These are phyloP conservation scores for Pollimyrus isidori DNA, from an alignment of 2,113 vertebrate species.

Conservation along the genomic window DNA sequence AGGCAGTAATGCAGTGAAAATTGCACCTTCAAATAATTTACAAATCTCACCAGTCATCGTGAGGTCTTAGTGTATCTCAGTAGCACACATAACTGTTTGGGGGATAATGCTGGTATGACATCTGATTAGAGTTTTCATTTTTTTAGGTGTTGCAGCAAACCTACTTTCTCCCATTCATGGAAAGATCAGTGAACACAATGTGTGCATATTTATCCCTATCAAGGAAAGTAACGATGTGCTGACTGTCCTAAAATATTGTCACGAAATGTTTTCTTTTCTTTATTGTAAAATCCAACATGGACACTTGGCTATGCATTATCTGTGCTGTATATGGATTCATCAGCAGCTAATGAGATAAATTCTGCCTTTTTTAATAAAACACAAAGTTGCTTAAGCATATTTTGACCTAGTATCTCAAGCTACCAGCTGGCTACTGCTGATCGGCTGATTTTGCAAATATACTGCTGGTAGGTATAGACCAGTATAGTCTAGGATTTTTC, in stretches of 20 bases:
- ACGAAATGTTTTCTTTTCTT: conserved; percentile 18
- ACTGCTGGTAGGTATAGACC: too few relatives aligned
- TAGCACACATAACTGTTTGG: conserved; percentile 13
- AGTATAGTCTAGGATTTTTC: neutral
- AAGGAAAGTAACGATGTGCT: neutral
- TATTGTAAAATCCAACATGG: conserved; percentile 19
- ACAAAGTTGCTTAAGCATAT: conserved; percentile 18
- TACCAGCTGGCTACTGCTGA: neutral
- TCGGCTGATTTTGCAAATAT: neutral
- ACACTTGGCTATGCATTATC: conserved; percentile 25
- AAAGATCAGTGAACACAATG: neutral
- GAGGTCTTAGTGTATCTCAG: conserved; percentile 9
- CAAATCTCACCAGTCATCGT: conserved; percentile 23
- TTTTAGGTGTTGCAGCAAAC: conserved; percentile 14
- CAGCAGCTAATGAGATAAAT: conserved; percentile 26
- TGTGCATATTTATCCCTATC: neutral
- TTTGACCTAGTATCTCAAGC: conserved; percentile 14
- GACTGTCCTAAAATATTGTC: conserved; percentile 24
- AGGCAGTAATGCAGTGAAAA: conserved; percentile 18
- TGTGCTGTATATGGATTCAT: conserved; percentile 28
- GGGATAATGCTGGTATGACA: conserved; percentile 22
- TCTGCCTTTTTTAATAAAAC: conserved; percentile 16
- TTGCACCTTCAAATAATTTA: conserved; percentile 20
- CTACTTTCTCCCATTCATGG: conserved; percentile 4
- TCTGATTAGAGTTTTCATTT: conserved; percentile 1